Conservation (phyloP, 1,140 invertebrate genomes). For the Branchinecta lynchi region DNA sequence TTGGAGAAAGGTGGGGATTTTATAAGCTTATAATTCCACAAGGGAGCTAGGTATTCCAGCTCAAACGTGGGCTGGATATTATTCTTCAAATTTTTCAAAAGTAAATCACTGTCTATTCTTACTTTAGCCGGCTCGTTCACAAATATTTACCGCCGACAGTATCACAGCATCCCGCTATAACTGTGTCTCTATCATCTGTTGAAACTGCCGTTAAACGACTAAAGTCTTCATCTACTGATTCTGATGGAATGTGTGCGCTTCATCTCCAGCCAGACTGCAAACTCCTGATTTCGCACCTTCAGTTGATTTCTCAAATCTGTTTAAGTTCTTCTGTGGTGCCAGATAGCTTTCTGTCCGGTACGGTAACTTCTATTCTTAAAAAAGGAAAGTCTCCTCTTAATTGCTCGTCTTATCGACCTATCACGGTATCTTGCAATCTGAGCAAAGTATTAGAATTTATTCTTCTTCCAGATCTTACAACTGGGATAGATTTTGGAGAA, state of each 20-base stretch:
- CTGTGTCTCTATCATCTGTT: neutral
- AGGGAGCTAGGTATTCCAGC: too few species aligned
- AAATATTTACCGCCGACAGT: neutral
- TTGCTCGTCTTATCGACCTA: conserved; percentile 4
- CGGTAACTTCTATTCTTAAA: too few species aligned
- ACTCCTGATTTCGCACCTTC: conserved; percentile 9
- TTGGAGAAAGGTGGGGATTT: too few species aligned
- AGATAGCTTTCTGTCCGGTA: too few species aligned
- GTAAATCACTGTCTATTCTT: conserved; percentile 24
- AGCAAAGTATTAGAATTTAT: neutral
- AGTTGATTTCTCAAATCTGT: conserved; percentile 2
- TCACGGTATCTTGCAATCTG: conserved; percentile 1
- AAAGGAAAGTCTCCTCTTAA: conserved; percentile 6
- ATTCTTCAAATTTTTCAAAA: neutral
- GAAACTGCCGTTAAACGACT: neutral
- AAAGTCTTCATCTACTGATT: conserved; percentile 6
- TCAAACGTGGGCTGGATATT: neutral
- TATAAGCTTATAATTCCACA: too few species aligned
- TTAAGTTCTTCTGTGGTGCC: neutral
- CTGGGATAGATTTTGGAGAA: conserved; percentile 5
- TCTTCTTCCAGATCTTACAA: neutral
- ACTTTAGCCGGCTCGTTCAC: conserved; percentile 32
- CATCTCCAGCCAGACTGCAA: neutral
- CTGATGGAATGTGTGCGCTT: neutral
- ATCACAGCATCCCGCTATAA: neutral